A percentile compares a stretch with the other conserved stretches of the same genome.
These are phyloP conservation scores for Lottia gigantea DNA, from an alignment of 2,888 invertebrate genomes.

Conservation along the genomic window DNA sequence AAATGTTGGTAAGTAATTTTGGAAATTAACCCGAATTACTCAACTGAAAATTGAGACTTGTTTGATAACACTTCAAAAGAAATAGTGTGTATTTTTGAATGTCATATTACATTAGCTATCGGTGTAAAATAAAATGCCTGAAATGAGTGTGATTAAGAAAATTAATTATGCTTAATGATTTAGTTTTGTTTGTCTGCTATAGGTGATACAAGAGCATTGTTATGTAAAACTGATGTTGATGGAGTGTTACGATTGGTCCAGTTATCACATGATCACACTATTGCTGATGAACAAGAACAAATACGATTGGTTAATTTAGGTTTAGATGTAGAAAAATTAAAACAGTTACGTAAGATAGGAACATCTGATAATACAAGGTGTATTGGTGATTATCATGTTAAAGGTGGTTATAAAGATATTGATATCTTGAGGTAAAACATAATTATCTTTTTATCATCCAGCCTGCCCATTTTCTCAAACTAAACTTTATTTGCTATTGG, in stretches of 20 bases:
- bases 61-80: too few relatives aligned
- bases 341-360: slow-evolving; percentile 76
- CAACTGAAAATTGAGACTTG: too few relatives aligned
- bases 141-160: too few relatives aligned
- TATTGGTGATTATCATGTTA: slow-evolving; percentile 87
- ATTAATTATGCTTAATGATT: too few relatives aligned
- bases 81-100: too few relatives aligned
- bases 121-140: too few relatives aligned
- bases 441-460: too few relatives aligned
- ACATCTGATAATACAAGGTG: slow-evolving; percentile 82
- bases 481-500: too few relatives aligned
- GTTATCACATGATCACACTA: slow-evolving; percentile 85
- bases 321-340: slow-evolving; percentile 77
- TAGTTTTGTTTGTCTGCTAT: slow-evolving; percentile 11
- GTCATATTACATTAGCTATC: too few relatives aligned
- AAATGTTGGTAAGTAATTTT: slow-evolving; percentile 78
- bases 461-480: too few relatives aligned
- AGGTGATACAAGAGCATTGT: slow-evolving; percentile 79
- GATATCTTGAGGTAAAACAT: slow-evolving; percentile 74
- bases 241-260: slow-evolving; percentile 83
- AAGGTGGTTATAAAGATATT: slow-evolving; percentile 86
- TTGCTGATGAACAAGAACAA: slow-evolving; percentile 86
- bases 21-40: neutral
- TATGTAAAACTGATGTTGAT: slow-evolving; percentile 83
- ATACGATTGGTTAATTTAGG: slow-evolving; percentile 81